Evolutionary conservation across 2,797 vertebrate species (phyloP).

Genomic region (Lepus townsendii): DNA sequence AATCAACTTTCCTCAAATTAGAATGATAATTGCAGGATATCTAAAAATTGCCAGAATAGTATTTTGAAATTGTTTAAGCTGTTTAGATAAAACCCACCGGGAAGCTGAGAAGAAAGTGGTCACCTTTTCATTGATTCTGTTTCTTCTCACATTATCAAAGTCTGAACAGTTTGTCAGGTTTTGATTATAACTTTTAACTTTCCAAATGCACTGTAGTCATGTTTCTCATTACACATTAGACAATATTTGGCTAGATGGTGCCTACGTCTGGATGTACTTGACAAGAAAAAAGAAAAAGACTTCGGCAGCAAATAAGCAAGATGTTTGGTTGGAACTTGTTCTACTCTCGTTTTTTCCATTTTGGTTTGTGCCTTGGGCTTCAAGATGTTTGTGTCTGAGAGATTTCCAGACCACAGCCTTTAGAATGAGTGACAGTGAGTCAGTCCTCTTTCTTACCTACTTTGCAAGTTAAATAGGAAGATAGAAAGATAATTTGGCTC

Average conservation of each 20-base stretch:
- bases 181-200: conserved; percentile 70
- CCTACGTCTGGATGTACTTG: conserved; percentile 59
- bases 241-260: conserved; percentile 75
- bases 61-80: conserved; percentile 68
- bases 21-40: not conserved
- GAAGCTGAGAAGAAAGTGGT: conserved; percentile 53
- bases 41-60: conserved; percentile 63
- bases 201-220: conserved; percentile 62
- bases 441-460: conserved; percentile 72
- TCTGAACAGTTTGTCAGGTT: conserved; percentile 71
- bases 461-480: conserved; percentile 66
- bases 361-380: conserved; percentile 71
- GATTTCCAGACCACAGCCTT: conserved; percentile 64
- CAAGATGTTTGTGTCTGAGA: conserved; percentile 55
- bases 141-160: conserved; percentile 70
- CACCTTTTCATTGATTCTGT: conserved; percentile 61
- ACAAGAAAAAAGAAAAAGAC: not conserved
- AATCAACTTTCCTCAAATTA: conserved; percentile 14
- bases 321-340: conserved; percentile 72
- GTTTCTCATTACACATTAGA: conserved; percentile 74
- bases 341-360: conserved; percentile 66
- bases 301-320: conserved; percentile 77
- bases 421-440: conserved; percentile 52
- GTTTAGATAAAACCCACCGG: conserved; percentile 69
- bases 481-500: conserved; percentile 71